Conservation (phyloP, 2,113 vertebrate species). For the Lagopus muta region DNA sequence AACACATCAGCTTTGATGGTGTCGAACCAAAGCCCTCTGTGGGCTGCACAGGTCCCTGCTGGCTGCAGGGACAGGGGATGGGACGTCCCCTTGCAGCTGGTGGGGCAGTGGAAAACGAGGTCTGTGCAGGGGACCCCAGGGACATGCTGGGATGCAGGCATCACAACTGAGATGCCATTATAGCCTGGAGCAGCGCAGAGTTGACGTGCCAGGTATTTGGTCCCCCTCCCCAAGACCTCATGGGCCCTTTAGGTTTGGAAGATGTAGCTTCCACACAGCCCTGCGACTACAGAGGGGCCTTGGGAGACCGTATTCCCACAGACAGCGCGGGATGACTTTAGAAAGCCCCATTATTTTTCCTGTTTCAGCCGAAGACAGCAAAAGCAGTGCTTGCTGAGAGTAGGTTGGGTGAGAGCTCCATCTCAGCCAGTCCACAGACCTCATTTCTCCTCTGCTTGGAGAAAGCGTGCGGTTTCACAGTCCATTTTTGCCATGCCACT, state of each 20-base stretch:
- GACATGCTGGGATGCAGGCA: neutral
- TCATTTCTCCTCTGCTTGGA: neutral
- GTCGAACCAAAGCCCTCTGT: neutral
- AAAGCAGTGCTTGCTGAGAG: neutral
- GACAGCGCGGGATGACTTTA: too few relatives aligned
- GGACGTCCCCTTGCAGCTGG: neutral
- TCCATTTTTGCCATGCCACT: neutral
- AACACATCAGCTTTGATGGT: neutral
- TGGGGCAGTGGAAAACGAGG: fast-evolving
- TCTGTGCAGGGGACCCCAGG: neutral
- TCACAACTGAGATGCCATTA: neutral
- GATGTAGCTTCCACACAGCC: neutral
- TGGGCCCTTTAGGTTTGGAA: neutral
- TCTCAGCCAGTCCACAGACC: neutral
- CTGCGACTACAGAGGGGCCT: neutral
- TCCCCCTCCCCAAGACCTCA: neutral
- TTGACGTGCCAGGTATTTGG: neutral
- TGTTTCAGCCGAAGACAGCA: neutral
- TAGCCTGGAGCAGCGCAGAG: neutral
- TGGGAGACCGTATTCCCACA: neutral
- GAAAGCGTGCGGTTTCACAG: neutral
- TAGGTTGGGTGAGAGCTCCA: neutral
- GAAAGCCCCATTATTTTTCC: neutral
- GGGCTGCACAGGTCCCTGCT: fast-evolving
- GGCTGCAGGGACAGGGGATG: fast-evolving